These are phyloP conservation scores for Calameuta pallipes DNA, from an alignment of 2,888 invertebrate genomes.

Conservation along the genomic window DNA sequence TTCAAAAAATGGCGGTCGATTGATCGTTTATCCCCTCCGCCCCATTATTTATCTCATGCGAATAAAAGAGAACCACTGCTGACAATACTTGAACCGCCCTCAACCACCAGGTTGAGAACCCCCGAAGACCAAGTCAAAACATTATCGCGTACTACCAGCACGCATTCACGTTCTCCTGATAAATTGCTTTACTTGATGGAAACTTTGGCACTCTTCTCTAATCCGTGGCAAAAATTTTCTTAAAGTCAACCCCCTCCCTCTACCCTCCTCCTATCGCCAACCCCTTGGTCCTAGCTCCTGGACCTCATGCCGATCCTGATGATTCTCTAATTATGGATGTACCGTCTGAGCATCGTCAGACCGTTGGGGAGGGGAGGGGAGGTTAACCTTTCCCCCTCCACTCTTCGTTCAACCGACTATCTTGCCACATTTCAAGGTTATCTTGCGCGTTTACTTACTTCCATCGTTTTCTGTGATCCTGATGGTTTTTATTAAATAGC, in stretches of 20 bases:
- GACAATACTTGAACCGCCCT: background rate
- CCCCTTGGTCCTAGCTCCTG: background rate
- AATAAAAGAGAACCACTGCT: background rate
- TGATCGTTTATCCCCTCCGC: no score
- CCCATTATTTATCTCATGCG: no score
- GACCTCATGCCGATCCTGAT: conserved; percentile 31
- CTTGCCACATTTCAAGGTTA: background rate
- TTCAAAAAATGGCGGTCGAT: no score
- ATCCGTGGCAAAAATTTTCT: conserved; percentile 33
- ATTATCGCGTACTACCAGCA: conserved; percentile 7
- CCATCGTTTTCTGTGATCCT: conserved; percentile 22
- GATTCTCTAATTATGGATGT: conserved; percentile 34
- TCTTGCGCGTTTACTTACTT: background rate
- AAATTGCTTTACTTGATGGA: conserved; percentile 49
- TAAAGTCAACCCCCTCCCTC: background rate
- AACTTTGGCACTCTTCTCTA: conserved; percentile 50
- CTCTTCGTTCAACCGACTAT: no score
- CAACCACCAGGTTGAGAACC: conserved; percentile 1
- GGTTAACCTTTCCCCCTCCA: background rate
- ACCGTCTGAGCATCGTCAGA: background rate
- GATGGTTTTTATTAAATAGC: conserved; percentile 51
- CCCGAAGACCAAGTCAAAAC: background rate
- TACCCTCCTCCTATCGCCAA: no score
- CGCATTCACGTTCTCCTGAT: conserved; percentile 40
- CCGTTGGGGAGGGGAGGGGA: background rate